Evolutionary conservation across 2,113 vertebrate species (phyloP).

Genomic region (Pithys albifrons): DNA sequence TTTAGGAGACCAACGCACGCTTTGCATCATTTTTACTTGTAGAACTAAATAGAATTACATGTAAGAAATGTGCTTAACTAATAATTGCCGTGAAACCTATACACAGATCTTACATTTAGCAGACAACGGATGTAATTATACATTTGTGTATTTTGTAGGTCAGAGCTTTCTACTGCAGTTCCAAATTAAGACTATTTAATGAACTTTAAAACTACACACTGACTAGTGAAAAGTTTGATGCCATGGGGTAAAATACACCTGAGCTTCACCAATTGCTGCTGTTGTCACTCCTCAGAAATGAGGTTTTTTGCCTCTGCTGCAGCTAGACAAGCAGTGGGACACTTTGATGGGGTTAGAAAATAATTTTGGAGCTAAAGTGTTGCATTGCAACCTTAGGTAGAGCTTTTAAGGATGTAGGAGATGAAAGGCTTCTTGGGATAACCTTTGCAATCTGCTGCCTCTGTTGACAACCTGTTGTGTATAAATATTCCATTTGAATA

Average conservation of each 20-base stretch:
- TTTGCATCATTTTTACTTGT: not conserved
- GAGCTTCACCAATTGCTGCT: not conserved
- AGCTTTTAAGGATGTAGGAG: not conserved
- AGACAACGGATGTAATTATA: not conserved
- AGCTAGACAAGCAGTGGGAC: not conserved
- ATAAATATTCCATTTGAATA: not conserved
- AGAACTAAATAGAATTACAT: not conserved
- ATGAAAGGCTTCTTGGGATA: not conserved
- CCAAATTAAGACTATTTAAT: not conserved
- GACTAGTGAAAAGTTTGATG: not conserved
- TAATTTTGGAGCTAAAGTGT: not conserved
- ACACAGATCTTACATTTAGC: not conserved
- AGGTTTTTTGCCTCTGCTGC: not conserved
- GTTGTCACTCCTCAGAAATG: not conserved
- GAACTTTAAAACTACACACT: not conserved
- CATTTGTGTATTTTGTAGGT: conserved; percentile 27
- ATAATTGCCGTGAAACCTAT: not conserved
- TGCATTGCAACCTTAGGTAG: not conserved
- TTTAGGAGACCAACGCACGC: not conserved
- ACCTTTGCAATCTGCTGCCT: not conserved
- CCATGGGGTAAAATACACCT: not conserved
- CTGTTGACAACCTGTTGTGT: not conserved
- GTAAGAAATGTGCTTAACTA: not conserved
- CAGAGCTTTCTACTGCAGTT: not conserved
- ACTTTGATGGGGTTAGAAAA: not conserved